Base-by-base conservation (phyloP, 2,888 invertebrate species). In the Drosophila ustulata region DNA sequence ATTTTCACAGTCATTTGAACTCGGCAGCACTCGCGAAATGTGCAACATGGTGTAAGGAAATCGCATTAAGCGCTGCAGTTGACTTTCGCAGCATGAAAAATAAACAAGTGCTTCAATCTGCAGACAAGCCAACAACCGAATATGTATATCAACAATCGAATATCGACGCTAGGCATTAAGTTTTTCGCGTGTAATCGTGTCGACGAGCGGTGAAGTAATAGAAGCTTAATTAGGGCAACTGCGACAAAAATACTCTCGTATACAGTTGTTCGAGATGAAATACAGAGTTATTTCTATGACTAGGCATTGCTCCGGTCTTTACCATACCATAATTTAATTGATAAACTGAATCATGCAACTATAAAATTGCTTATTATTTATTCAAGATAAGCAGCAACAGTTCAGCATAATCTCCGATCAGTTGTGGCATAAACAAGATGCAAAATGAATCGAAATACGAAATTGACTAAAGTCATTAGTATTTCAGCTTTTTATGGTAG, bases 1-100 rank as follows among this genome's bases (percentile, higher is more conserved):
- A 80, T 85, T 83, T 83, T 86, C 83, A 86, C 83, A 86, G 83
- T 71, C 76, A 74, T 83, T 83, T 83, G 83, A 86, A 83, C 79
- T 83, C 80, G 71, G 74, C 78, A 83, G 81, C 83, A 80, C 68
- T 86, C 63, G 74, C 81, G 71, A 75, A 78, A 82, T 80, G 83
- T 86, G 86, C 86, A 86, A 76, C 83, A 86, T 59, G 70, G 76
- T 79, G 76, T 71, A 75, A 81, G 73, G 79, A 68, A 86, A 76
- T 73, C 83, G 77, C 74, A 77, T 83, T 83, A 86, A 75, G 80
- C 83, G 78, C 59, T 76, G 80, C 83, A 76, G 82, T 80, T 84
- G 71, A 74, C 72, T 61, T 62, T 59, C 37, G 68, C 72, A 58
- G 30, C 39, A 39, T 25, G 34, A 70, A 39, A 61, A 66, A 68